phyloP scores from a whole-genome alignment of 1,140 invertebrate species.

The Anoplolepis gracilipes region DNA sequence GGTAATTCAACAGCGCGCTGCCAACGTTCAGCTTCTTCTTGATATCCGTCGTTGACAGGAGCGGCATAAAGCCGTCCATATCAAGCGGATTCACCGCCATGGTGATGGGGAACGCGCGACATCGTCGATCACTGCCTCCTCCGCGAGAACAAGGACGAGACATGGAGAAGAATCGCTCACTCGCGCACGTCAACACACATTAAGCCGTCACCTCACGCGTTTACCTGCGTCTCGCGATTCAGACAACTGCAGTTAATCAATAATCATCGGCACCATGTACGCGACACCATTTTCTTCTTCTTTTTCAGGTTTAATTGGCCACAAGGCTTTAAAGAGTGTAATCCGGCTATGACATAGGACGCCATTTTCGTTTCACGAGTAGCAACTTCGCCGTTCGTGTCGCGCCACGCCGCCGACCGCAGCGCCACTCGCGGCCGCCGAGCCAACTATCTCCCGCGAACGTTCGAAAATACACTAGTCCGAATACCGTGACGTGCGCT shows the following conservation, averaged over 20 bases:
- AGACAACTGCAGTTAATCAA: too few species aligned
- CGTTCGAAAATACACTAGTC: too few species aligned
- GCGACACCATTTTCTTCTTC: too few species aligned
- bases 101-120: slow-evolving; percentile 43
- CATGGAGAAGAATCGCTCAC: slow-evolving; percentile 61
- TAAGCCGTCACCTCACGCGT: slow-evolving; percentile 29
- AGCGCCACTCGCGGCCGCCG: not conserved
- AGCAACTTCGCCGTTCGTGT: slow-evolving; percentile 54
- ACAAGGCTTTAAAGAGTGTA: too few species aligned
- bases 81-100: slow-evolving; percentile 87
- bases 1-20: slow-evolving; percentile 91
- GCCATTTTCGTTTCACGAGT: slow-evolving; percentile 78
- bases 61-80: slow-evolving; percentile 93
- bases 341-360: too few species aligned
- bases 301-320: too few species aligned
- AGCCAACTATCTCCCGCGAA: not conserved
- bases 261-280: slow-evolving; percentile 78
- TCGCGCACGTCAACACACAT: slow-evolving; percentile 66
- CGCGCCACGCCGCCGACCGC: slow-evolving; percentile 18
- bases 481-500: too few species aligned
- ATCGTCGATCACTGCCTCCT: slow-evolving; percentile 28
- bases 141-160: slow-evolving; percentile 64
- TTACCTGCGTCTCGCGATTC: too few species aligned
- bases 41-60: slow-evolving; percentile 94
- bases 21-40: slow-evolving; percentile 94